Evolutionary conservation across 30 jellyfish, hydroid and myxozoan species (phyloP), one percentile per base, ranked within the genome.

Genomic region (Cassiopea andromeda): DNA sequence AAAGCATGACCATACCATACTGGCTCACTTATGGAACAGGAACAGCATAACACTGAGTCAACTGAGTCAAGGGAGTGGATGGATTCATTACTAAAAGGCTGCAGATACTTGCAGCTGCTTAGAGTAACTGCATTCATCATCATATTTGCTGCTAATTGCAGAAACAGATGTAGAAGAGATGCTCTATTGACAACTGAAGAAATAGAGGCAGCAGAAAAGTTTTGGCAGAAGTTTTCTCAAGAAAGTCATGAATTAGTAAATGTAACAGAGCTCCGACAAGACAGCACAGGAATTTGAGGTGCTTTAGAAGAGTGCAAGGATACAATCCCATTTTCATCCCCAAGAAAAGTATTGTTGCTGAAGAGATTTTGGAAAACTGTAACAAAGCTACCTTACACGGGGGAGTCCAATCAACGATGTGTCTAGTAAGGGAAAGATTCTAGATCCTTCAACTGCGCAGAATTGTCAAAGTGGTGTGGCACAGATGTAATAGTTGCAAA

Each of bases 1-100:
- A 86, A 75, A 83, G 97, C 87, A 73, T 90, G 59, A 67, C 91
- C 1, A 89, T 85, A 7, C 79, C 85, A 16, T 60, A 77, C 89
- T 76, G 95, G 97, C 61, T 92, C 64, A 75, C 60, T 76, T 54
- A 77, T 15, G 93, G 97, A 60, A 68, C 90, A 19, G 84, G 90
- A 77, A 10, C 82, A 47, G 77, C 69, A 78, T 85, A 75, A 58
- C 94, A 85, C 72, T 13, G 92, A 73, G 64, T 54, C 64, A 86
- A 92, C 88, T 48, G 97, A 78, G 92, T 73, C 47, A 78, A 73
- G n/a, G 91, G 87, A 81, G 80, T 85, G 43, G 48, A 78, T 44
- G 87, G 79, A 57, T 38, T 60, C 73, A 75, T 60, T 19, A 69
- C 58, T 64, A 5, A 82, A 72, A 57, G 43, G 43, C 85, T 95